These are phyloP conservation scores for Holothuria scabra DNA, from an alignment of 53 echinoderm and acorn worm species.

Conservation along the genomic window DNA sequence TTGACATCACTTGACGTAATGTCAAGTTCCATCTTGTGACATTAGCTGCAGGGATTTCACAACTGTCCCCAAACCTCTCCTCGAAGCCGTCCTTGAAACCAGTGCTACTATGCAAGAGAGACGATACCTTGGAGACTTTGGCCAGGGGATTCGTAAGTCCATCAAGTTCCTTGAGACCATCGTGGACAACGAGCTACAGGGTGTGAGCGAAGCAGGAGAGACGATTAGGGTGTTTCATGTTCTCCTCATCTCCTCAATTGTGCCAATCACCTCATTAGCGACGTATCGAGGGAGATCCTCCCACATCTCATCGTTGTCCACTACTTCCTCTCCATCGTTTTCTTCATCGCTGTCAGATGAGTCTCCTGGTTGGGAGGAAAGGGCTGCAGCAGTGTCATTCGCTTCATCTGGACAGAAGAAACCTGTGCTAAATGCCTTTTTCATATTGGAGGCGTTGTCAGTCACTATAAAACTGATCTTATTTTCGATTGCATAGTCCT, in stretches of 20 bases:
- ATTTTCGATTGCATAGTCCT: conserved; percentile 12
- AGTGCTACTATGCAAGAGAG: conserved; percentile 49
- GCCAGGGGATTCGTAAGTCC: conserved; percentile 22
- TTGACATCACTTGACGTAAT: conserved; percentile 37
- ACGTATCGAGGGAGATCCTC: neutral
- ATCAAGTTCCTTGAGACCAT: conserved; percentile 41
- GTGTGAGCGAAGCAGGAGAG: conserved; percentile 34
- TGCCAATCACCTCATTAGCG: neutral
- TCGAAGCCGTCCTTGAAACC: conserved; percentile 54
- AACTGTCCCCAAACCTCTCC: conserved; percentile 16
- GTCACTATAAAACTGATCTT: conserved; percentile 30
- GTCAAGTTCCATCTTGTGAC: conserved; percentile 54
- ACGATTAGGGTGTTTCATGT: conserved; percentile 7
- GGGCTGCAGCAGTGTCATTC: neutral
- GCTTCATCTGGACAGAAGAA: neutral
- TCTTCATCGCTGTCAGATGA: conserved; percentile 2
- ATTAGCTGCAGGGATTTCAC: conserved; percentile 35
- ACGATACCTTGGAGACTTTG: conserved; percentile 41
- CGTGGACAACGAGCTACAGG: conserved; percentile 6
- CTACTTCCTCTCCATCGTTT: neutral
- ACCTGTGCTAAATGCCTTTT: conserved; percentile 39
- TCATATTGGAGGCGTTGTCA: conserved; percentile 59
- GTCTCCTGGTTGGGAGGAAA: conserved; percentile 7
- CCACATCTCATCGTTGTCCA: conserved; percentile 25
- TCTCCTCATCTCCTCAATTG: conserved; percentile 7